Percentiles rank a stretch among this genome's conserved stretches.
Evolutionary conservation across 2,797 vertebrate species (phyloP).

Genomic region (Thaleichthys pacificus): DNA sequence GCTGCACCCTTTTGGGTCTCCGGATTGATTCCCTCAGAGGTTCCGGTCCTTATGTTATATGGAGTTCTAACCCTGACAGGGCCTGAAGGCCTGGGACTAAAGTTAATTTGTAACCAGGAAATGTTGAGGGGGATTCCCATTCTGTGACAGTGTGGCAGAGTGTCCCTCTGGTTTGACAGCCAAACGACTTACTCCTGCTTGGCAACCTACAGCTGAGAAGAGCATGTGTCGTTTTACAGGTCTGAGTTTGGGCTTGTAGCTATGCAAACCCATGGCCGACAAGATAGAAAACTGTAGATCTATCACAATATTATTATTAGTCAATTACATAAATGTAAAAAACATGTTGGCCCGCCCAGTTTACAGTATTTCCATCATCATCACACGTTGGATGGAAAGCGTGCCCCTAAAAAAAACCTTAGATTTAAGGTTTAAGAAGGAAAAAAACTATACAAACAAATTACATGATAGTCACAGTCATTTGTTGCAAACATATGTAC

Average conservation of each 20-base stretch:
- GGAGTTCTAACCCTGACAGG: not conserved
- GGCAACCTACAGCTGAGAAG: too few species aligned
- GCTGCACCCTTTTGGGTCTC: not conserved
- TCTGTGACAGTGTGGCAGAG: too few species aligned
- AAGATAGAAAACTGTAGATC: too few species aligned
- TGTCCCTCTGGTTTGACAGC: too few species aligned
- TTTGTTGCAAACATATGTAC: constrained; percentile 68
- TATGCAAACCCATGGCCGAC: too few species aligned
- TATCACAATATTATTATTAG: not conserved
- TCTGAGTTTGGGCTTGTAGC: too few species aligned
- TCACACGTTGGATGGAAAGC: constrained; percentile 48
- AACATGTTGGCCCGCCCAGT: constrained; percentile 37
- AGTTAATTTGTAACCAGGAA: not conserved
- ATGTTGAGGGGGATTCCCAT: not conserved
- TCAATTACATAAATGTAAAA: constrained; percentile 25
- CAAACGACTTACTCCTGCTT: too few species aligned
- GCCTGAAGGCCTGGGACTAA: not conserved
- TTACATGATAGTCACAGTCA: constrained; percentile 72
- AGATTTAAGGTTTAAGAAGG: constrained; percentile 38
- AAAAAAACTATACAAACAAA: constrained; percentile 60
- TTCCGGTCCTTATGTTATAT: not conserved
- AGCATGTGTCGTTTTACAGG: too few species aligned
- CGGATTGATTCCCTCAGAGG: too few species aligned
- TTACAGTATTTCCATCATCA: constrained; percentile 43
- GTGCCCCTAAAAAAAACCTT: constrained; percentile 57